Evolutionary conservation across 2,797 vertebrate genomes (phyloP), one percentile per base, ranked within the genome.

Genomic region (Acanthurus leucopareius): DNA sequence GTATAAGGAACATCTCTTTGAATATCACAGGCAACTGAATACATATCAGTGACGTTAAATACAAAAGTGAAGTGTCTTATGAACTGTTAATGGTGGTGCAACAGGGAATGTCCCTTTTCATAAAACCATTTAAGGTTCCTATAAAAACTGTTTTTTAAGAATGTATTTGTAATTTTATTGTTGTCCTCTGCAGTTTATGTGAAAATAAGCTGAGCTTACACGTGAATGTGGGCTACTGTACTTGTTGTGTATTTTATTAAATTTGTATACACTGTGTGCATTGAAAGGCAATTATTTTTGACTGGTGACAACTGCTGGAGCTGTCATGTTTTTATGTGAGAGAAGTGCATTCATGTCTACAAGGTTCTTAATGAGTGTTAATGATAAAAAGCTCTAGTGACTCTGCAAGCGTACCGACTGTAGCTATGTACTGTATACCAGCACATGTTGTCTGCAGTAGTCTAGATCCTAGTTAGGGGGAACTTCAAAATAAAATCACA

Each of bases 211-310:
- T 96, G 97, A 97, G 97, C 97, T 97, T 97, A 97, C 97, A 95
- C 94, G 97, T 98, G 97, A 97, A 97, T 97, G 97, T 98, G 96
- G 97, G 97, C 97, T 97, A 97, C 91, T 95, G 93, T 94, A 94
- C 84, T 89, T 97, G 97, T 98, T 97, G 97, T 98, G 97, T 97
- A 97, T 97, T 98, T 98, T 98, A 98, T 98, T 98, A 98, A 98
- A 98, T 98, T 98, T 98, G 97, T 98, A 98, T 97, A 98, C 97
- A 98, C 96, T 96, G 97, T 97, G 96, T 95, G 96, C 96, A 96
- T 96, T 42, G 96, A 96, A 95, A 96, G 96, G 97, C 95, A 96
- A 95, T 97, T 97, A 94, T 97, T 97, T 97, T 96, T 96, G 95
- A 96, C 93, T 67, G 82, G 79, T 74, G 80, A 80, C 77, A 69